A percentile compares a stretch with the other conserved stretches of the same genome.
These are phyloP conservation scores for Planococcus citri DNA, from an alignment of 1,140 invertebrate species.

Conservation along the genomic window DNA sequence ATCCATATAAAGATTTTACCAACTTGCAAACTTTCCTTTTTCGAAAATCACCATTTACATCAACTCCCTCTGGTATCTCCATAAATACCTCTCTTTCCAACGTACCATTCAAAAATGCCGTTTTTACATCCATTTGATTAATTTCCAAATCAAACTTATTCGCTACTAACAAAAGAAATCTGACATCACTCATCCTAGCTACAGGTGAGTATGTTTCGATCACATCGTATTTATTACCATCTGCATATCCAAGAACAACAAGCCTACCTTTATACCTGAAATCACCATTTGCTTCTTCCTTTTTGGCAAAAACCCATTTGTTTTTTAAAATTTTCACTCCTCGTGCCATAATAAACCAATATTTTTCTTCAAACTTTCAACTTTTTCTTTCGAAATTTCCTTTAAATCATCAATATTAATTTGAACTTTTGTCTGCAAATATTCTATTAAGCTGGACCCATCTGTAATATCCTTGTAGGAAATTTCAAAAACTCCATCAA, in stretches of 20 bases:
- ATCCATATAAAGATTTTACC: constrained; percentile 24
- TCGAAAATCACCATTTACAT: constrained; percentile 1
- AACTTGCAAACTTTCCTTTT: constrained; percentile 25
- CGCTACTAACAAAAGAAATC: constrained; percentile 33
- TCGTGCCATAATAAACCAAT: neutral
- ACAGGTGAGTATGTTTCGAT: constrained; percentile 34
- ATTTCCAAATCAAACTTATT: constrained; percentile 31
- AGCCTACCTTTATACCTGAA: constrained; percentile 28
- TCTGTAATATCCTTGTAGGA: neutral
- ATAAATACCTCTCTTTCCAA: constrained; percentile 35
- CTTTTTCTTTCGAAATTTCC: neutral
- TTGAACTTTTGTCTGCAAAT: neutral
- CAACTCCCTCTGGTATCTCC: constrained; percentile 31
- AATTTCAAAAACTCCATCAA: neutral
- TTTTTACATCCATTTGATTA: constrained; percentile 34
- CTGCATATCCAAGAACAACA: constrained; percentile 4
- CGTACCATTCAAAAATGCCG: constrained; percentile 35
- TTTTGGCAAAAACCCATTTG: constrained; percentile 35
- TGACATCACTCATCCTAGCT: constrained; percentile 31
- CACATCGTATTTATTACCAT: constrained; percentile 31
- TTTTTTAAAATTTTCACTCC: constrained; percentile 18
- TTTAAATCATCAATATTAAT: neutral
- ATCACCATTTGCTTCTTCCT: constrained; percentile 29
- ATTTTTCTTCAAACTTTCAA: neutral
- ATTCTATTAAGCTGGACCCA: neutral